Conservation (phyloP, 2,888 invertebrate species). For the Eupithecia inturbata region DNA sequence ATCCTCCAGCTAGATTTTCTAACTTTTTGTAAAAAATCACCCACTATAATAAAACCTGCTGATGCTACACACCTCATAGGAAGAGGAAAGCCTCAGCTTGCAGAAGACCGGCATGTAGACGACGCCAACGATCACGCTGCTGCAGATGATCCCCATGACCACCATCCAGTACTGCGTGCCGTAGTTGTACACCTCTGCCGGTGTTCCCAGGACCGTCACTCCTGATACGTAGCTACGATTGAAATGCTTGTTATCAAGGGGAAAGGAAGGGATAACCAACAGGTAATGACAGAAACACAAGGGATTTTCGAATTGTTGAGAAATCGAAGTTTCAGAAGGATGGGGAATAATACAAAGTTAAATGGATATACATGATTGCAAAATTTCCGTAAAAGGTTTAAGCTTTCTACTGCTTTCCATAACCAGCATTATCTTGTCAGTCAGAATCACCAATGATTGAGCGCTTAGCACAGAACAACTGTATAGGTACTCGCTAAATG, state of each 20-base stretch:
- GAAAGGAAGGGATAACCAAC: conserved; percentile 10
- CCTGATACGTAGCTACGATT: conserved; percentile 91
- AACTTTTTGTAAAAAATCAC: too few relatives aligned
- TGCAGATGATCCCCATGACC: conserved; percentile 87
- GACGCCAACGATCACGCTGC: conserved; percentile 86
- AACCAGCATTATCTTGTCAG: background rate
- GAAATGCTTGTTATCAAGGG: conserved; percentile 38
- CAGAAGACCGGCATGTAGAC: conserved; percentile 93
- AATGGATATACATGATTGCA: too few relatives aligned
- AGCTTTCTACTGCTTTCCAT: background rate
- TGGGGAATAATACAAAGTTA: background rate
- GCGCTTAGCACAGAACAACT: too few relatives aligned
- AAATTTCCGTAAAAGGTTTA: background rate
- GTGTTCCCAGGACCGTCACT: conserved; percentile 93
- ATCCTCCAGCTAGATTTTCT: background rate
- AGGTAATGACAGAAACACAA: background rate
- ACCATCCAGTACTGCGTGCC: conserved; percentile 93
- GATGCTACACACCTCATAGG: conserved; percentile 89
- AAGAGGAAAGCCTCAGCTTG: conserved; percentile 89
- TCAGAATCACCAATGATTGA: too few relatives aligned
- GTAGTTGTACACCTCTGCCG: conserved; percentile 93
- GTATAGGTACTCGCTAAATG: too few relatives aligned
- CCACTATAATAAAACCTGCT: background rate
- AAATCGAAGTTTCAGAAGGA: background rate
- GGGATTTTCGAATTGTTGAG: background rate